Conservation (phyloP, 2,888 invertebrate genomes). For the Crematogaster levior region DNA sequence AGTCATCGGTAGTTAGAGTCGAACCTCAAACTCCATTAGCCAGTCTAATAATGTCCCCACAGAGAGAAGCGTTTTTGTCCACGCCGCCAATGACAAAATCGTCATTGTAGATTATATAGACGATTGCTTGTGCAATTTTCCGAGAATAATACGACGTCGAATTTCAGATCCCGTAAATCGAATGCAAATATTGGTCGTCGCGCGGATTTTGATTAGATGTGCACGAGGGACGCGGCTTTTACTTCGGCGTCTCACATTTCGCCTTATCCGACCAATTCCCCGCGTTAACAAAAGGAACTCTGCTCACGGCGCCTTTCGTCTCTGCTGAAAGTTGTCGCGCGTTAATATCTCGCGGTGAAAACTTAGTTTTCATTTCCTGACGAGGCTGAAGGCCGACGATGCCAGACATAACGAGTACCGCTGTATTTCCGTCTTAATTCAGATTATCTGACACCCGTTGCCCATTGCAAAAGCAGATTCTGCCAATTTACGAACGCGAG, state of each 20-base stretch:
- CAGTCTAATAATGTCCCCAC: conserved; percentile 58
- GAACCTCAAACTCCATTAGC: conserved; percentile 65
- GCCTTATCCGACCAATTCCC: conserved; percentile 42
- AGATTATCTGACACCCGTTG: conserved; percentile 28
- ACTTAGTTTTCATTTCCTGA: conserved; percentile 66
- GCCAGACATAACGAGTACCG: conserved; percentile 23
- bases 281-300: conserved; percentile 60
- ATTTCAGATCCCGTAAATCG: conserved; percentile 35
- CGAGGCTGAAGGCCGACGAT: not conserved
- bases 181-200: conserved; percentile 62
- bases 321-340: conserved; percentile 15
- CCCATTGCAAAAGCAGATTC: not conserved
- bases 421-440: conserved; percentile 39
- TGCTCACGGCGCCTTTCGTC: conserved; percentile 23
- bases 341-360: conserved; percentile 57
- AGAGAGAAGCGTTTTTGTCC: conserved; percentile 53
- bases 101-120: conserved; percentile 39
- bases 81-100: conserved; percentile 40
- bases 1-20: conserved; percentile 58
- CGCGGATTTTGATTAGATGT: conserved; percentile 41
- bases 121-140: conserved; percentile 50
- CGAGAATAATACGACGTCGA: conserved; percentile 56
- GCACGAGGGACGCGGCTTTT: conserved; percentile 37
- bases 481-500: conserved; percentile 18
- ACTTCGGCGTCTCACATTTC: conserved; percentile 29